A percentile compares a stretch with the other conserved stretches of the same genome.
phyloP scores from a whole-genome alignment of 2,797 vertebrate genomes.

The Channa striata region DNA sequence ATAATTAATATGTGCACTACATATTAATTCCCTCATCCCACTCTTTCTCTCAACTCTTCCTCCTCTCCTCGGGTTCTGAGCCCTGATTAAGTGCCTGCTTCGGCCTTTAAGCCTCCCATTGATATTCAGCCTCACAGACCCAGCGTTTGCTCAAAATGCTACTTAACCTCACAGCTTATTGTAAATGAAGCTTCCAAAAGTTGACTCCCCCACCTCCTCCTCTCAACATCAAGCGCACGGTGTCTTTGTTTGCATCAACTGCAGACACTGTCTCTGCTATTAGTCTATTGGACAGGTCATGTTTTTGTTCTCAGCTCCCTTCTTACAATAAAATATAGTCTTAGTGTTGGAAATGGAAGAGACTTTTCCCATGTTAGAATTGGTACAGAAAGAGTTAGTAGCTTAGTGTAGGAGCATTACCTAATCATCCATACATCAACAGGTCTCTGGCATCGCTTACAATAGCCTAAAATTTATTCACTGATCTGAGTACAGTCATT shows the following conservation, averaged over 20 bases:
- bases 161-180: conserved; percentile 87
- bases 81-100: conserved; percentile 85
- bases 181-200: conserved; percentile 85
- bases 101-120: conserved; percentile 86
- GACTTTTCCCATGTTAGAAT: neutral
- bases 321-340: neutral
- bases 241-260: conserved; percentile 53
- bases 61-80: conserved; percentile 83
- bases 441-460: neutral
- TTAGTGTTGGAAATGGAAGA: neutral
- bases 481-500: neutral
- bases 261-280: conserved; percentile 33
- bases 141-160: conserved; percentile 85
- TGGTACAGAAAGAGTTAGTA: neutral
- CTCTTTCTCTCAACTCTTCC: conserved; percentile 78
- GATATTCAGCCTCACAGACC: conserved; percentile 85
- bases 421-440: neutral
- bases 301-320: neutral
- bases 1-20: conserved; percentile 94
- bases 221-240: conserved; percentile 60
- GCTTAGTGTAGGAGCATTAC: neutral
- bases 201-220: conserved; percentile 74
- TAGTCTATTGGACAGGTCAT: neutral
- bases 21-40: conserved; percentile 88
- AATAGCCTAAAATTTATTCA: neutral